These are phyloP conservation scores for Griposia aprilina DNA, from an alignment of 2,888 invertebrate genomes.

Conservation along the genomic window DNA sequence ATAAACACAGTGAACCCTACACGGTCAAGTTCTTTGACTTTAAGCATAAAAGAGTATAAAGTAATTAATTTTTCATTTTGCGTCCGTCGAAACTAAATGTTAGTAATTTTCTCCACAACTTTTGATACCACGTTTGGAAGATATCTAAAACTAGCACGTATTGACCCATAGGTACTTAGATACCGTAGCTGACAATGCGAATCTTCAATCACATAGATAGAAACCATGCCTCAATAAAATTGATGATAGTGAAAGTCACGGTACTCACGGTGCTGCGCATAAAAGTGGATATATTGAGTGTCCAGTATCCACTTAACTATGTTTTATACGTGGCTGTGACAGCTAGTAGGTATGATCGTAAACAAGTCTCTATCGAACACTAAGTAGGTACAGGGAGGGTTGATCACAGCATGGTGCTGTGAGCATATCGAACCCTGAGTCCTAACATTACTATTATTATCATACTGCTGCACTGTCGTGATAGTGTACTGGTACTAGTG, in stretches of 20 bases:
- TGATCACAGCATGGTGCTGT: not conserved
- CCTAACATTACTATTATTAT: not conserved
- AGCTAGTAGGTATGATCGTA: not conserved
- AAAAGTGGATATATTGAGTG: slow-evolving; percentile 13
- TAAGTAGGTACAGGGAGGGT: not conserved
- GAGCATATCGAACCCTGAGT: not conserved
- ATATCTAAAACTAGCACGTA: slow-evolving; percentile 33
- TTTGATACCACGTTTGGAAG: slow-evolving; percentile 8
- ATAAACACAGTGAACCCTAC: slow-evolving; percentile 26
- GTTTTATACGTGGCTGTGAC: not conserved
- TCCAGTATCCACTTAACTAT: not conserved
- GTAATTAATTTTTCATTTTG: slow-evolving; percentile 3
- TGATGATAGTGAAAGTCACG: slow-evolving; percentile 45
- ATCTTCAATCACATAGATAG: slow-evolving; percentile 34
- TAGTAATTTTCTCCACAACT: slow-evolving; percentile 10
- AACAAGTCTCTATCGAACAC: not conserved
- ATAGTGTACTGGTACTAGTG: no score
- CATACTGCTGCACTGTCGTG: no score
- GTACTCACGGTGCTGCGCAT: not conserved
- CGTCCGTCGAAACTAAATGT: not conserved
- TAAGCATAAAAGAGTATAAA: not conserved
- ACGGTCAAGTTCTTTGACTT: slow-evolving; percentile 56
- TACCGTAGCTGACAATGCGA: slow-evolving; percentile 5
- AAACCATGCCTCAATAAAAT: slow-evolving; percentile 25
- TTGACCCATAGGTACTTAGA: not conserved